Conservation (phyloP, 2,113 vertebrate species). For the Tiliqua scincoides region DNA sequence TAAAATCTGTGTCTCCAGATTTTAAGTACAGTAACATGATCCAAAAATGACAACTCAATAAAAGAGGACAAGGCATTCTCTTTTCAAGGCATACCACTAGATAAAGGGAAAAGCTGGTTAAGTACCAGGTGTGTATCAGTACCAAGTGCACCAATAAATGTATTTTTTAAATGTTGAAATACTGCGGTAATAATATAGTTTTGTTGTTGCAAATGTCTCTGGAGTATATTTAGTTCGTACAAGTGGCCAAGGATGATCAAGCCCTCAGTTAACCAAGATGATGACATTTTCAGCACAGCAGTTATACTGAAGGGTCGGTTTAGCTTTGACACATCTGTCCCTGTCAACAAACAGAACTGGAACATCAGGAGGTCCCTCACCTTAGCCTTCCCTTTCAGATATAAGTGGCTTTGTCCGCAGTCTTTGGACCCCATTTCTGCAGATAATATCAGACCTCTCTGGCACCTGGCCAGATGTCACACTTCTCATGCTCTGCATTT, state of each 20-base stretch:
- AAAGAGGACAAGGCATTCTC: background rate
- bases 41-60: slow-evolving; percentile 16
- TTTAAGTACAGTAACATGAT: slow-evolving; percentile 22
- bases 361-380: background rate
- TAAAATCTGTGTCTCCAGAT: background rate
- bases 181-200: background rate
- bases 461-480: background rate
- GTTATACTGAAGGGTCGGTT: background rate
- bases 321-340: background rate
- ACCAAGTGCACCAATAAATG: background rate
- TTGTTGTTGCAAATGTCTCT: background rate
- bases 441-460: background rate
- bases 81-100: background rate
- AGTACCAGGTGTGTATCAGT: background rate
- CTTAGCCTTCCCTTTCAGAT: background rate
- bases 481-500: background rate
- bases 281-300: background rate
- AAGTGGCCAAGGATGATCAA: background rate
- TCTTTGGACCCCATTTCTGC: background rate
- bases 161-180: background rate
- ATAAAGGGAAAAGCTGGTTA: slow-evolving; percentile 22
- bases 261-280: background rate
- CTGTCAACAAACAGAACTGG: background rate
- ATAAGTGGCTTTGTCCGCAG: background rate
- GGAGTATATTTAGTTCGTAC: background rate